A percentile compares a stretch with the other conserved stretches of the same genome.
Conservation (phyloP, 1,140 invertebrate species). For the Drosophila littoralis region DNA sequence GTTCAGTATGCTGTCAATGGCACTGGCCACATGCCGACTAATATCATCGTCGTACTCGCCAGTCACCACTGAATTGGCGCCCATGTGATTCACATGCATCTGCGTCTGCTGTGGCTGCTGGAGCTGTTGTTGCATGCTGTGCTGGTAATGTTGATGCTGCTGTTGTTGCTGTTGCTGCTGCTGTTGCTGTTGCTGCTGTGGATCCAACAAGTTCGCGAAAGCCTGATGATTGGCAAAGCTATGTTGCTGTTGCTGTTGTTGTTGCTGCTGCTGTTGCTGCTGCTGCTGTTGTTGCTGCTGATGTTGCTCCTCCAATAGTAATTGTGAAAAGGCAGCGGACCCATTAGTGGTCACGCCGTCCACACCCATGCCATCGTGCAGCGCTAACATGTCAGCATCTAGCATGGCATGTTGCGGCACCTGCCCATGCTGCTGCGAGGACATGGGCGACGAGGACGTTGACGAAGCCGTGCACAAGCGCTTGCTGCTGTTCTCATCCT, state of each 20-base stretch:
- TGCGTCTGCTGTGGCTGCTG: conserved; percentile 74
- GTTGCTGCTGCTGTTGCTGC: conserved; percentile 49
- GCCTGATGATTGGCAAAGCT: conserved; percentile 62
- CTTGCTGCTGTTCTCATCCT: conserved; percentile 74
- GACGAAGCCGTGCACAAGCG: conserved; percentile 70
- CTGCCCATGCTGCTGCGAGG: conserved; percentile 64
- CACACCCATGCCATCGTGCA: conserved; percentile 66
- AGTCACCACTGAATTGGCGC: conserved; percentile 42
- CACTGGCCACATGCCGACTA: conserved; percentile 90
- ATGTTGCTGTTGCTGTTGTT: conserved; percentile 57
- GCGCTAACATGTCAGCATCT: conserved; percentile 69
- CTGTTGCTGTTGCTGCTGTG: conserved; percentile 60
- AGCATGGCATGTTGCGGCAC: conserved; percentile 65
- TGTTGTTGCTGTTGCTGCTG: conserved; percentile 55
- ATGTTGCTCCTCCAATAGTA: conserved; percentile 70
- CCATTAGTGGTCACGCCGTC: conserved; percentile 50
- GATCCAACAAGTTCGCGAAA: conserved; percentile 61
- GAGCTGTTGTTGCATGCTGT: conserved; percentile 66
- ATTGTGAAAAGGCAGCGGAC: conserved; percentile 57
- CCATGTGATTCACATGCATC: conserved; percentile 68
- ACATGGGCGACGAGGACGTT: conserved; percentile 71
- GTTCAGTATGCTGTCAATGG: conserved; percentile 91
- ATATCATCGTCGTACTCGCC: conserved; percentile 87
- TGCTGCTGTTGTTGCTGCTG: conserved; percentile 60
- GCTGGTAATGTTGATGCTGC: conserved; percentile 52